Conservation (phyloP, 2,113 vertebrate genomes). For the Sinocyclocheilus rhinocerous region DNA sequence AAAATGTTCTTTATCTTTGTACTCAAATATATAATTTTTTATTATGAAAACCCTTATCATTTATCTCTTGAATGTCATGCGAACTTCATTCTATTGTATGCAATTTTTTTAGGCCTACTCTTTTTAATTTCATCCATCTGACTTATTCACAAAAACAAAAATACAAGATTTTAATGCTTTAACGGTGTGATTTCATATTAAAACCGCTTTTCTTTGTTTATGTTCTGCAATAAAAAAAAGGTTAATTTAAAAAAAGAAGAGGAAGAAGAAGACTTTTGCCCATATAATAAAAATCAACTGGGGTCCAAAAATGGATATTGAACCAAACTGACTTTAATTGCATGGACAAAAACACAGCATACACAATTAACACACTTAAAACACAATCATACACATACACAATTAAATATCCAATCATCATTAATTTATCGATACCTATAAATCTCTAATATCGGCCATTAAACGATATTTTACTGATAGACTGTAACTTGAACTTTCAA, state of each 20-base stretch:
- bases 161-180: background rate
- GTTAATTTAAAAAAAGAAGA: background rate
- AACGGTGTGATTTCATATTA: background rate
- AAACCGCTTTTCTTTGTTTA: too few relatives aligned
- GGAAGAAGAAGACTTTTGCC: background rate
- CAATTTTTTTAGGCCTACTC: background rate
- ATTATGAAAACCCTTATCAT: too few relatives aligned
- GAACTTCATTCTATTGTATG: background rate
- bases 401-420: background rate
- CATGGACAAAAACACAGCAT: background rate
- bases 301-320: background rate
- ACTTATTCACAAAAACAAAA: background rate
- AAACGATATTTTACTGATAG: background rate
- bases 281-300: background rate
- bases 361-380: too few relatives aligned
- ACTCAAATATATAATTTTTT: background rate
- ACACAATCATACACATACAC: too few relatives aligned
- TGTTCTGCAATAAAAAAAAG: background rate
- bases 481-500: background rate
- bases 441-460: too few relatives aligned
- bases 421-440: background rate
- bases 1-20: background rate
- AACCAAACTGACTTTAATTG: background rate
- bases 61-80: background rate
- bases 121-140: background rate